Evolutionary conservation across 2,113 vertebrate genomes (phyloP).

Genomic region (Myxocyprinus asiaticus): DNA sequence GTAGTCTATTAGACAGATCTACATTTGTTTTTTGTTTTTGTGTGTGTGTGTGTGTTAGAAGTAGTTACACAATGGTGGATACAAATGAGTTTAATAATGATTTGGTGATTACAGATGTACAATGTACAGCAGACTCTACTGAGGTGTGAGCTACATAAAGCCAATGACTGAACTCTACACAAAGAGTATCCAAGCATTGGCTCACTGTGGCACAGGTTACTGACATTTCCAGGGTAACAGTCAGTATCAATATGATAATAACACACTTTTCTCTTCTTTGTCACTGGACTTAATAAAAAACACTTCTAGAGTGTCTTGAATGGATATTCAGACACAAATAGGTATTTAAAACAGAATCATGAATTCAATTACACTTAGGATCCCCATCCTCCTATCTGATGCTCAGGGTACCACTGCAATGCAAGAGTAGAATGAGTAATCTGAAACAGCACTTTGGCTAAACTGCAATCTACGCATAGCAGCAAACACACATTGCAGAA

Average conservation of each 20-base stretch:
- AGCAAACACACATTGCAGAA: slow-evolving; percentile 20
- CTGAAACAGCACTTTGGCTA: slow-evolving; percentile 34
- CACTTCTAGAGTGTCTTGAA: not conserved
- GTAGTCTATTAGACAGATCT: not conserved
- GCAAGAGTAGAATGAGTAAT: not conserved
- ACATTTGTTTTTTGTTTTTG: slow-evolving; percentile 76
- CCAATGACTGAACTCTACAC: slow-evolving; percentile 19
- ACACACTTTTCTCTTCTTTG: not conserved
- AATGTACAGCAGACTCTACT: slow-evolving; percentile 48
- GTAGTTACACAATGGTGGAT: slow-evolving; percentile 87
- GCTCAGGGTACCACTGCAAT: not conserved
- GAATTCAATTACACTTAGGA: not conserved
- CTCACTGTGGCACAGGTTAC: slow-evolving; percentile 43
- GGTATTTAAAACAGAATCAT: not conserved
- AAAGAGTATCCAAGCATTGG: slow-evolving; percentile 16
- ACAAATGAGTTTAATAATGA: slow-evolving; percentile 82
- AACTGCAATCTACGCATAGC: slow-evolving; percentile 10
- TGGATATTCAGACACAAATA: slow-evolving; percentile 13
- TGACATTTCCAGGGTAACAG: slow-evolving; percentile 28
- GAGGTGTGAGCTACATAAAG: slow-evolving; percentile 33
- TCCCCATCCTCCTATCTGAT: not conserved
- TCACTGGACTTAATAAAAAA: not conserved
- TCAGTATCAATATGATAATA: not conserved
- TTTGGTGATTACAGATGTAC: slow-evolving; percentile 77
- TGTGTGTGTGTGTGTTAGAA: slow-evolving; percentile 63